Evolutionary conservation across 2,113 vertebrate species (phyloP), one percentile per base, ranked within the genome.

Genomic region (Bos taurus): DNA sequence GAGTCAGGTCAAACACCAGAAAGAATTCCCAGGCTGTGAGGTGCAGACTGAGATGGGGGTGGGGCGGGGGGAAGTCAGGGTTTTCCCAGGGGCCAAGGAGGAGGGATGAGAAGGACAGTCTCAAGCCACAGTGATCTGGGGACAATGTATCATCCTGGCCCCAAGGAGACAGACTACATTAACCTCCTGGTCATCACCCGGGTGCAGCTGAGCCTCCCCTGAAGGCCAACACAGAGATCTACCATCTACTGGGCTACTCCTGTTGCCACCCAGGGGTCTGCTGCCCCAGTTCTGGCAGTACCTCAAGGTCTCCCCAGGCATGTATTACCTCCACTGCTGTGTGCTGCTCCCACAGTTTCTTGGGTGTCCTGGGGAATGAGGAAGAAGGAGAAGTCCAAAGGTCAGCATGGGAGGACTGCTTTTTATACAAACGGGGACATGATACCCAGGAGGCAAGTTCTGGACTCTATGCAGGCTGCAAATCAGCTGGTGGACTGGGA

Each of bases 301-400:
- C 78, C 50, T 77, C 8, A 1, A 80, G 46, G n/a, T 82, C 43
- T 48, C 57, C 36, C 62, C 62, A 64, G 90, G 33, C 67, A 36
- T 4, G 50, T 17, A 17, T 86, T 30, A 85, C 96, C 84, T 96
- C 16, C 71, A 90, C 87, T 33, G 46, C 88, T 88, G 7, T 1
- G 10, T 95, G 88, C n/a, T 30, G 56, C 33, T 97, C 88, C 93
- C 97, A 78, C 19, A 96, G 85, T 71, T 88, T 96, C 88, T 87
- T 95, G 56, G 91, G 36, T 87, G 60, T 95, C 84, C 90, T 91
- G 59, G 28, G 80, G 36, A 91, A 84, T 50, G 30, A 81, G 21
- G 48, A 97, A 94, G 81, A 97, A 25, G 81, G 50, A n/a, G 52
- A 93, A 96, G 26, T 71, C 78, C 57, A 71, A 90, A 94, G 86